Conservation (phyloP, 2,797 vertebrate genomes). For the Salarias fasciatus region DNA sequence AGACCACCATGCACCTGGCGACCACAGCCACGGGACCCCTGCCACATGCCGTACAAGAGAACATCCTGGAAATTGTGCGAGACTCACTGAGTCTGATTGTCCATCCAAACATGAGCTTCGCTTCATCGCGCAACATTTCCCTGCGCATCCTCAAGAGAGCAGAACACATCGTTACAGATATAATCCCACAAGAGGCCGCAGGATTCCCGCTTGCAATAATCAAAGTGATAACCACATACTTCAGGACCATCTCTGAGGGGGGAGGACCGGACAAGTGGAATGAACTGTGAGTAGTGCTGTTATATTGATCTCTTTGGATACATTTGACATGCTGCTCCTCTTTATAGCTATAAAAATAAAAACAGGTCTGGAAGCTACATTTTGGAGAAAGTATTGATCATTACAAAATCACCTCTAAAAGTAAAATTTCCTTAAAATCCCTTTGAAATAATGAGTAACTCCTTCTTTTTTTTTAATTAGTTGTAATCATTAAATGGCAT, state of each 20-base stretch:
- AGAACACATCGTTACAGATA: conserved; percentile 51
- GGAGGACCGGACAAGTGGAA: conserved; percentile 67
- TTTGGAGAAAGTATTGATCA: too few relatives aligned
- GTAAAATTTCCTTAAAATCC: too few relatives aligned
- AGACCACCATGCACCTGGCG: conserved; percentile 40
- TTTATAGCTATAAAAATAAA: too few relatives aligned
- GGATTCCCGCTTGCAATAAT: conserved; percentile 59
- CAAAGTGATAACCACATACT: conserved; percentile 61
- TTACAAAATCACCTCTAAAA: too few relatives aligned
- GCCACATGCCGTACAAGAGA: conserved; percentile 34
- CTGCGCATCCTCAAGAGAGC: conserved; percentile 52
- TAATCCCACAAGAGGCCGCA: conserved; percentile 34
- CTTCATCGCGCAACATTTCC: conserved; percentile 55
- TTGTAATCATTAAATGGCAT: too few relatives aligned
- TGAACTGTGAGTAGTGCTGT: conserved; percentile 73
- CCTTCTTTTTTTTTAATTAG: too few relatives aligned
- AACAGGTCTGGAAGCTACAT: too few relatives aligned
- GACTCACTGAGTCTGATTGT: conserved; percentile 64
- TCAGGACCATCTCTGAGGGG: conserved; percentile 52
- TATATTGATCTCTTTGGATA: neutral
- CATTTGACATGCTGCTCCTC: too few relatives aligned
- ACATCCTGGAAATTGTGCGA: conserved; percentile 57
- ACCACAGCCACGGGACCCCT: conserved; percentile 9
- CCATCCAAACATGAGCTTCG: conserved; percentile 52
- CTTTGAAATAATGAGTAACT: too few relatives aligned